Conservation (phyloP, 2,888 invertebrate species). For the Rhynchonema sp. region DNA sequence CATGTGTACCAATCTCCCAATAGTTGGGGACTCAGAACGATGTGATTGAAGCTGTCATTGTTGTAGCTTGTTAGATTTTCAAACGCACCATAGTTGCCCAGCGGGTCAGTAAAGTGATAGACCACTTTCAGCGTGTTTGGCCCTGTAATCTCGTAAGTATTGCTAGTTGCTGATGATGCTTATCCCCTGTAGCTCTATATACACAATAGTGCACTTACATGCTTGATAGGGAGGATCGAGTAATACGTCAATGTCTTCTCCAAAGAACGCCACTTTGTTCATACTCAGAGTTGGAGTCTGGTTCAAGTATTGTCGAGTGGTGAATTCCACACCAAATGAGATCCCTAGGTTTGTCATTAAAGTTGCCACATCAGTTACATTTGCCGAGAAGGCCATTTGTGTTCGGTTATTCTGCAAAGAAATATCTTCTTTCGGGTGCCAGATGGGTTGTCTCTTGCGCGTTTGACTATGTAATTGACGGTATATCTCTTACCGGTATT, state of each 20-base stretch:
- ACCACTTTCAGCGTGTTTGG: not conserved
- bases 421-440: too few relatives aligned
- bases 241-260: not conserved
- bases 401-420: too few relatives aligned
- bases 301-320: not conserved
- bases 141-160: too few relatives aligned
- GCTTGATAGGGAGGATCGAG: not conserved
- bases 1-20: not conserved
- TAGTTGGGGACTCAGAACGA: not conserved
- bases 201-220: not conserved
- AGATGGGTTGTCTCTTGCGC: too few relatives aligned
- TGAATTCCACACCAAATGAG: too few relatives aligned
- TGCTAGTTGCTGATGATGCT: too few relatives aligned
- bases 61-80: not conserved
- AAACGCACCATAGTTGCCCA: not conserved
- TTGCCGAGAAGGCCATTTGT: too few relatives aligned
- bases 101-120: not conserved
- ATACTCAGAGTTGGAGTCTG: not conserved
- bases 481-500: too few relatives aligned
- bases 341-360: too few relatives aligned
- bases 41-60: not conserved
- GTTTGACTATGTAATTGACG: too few relatives aligned
- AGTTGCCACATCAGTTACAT: too few relatives aligned
- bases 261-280: not conserved
- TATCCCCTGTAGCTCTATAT: too few relatives aligned